Evolutionary conservation across 2,113 vertebrate species (phyloP), one percentile per base, ranked within the genome.

Genomic region (Antechinus flavipes): DNA sequence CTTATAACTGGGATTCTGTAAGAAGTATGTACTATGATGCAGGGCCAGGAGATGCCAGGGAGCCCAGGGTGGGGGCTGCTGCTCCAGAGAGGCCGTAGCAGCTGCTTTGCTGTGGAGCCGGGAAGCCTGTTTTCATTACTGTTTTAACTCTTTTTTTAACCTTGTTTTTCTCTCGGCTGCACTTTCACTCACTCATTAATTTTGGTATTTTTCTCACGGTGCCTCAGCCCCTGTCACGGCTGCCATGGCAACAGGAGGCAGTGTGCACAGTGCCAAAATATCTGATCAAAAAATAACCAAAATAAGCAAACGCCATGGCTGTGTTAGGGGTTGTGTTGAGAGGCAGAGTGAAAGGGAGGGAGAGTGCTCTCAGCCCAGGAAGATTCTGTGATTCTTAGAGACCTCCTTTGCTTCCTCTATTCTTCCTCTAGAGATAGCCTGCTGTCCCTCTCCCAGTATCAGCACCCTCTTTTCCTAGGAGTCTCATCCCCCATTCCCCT

Each of bases 201-300:
- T 99, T 99, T 99, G 98, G 98, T 99, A 99, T 99, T 99, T 99
- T 99, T 99, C 99, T 99, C 98, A 99, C 99, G 98, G 99, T 99
- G 98, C 98, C 98, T 99, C 97, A 99, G 99, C 98, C 98, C 98
- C 98, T 99, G 98, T 99, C 99, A 99, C 2, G 97, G 99, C 98
- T 99, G 98, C 98, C 98, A 99, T 99, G 98, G 98, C 98, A 99
- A 99, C 99, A 98, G 98, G 97, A 99, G 98, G 98, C 98, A 99
- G 98, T 99, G 98, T 98, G 98, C 98, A 98, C 97, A 98, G 98
- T 9, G 97, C 98, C 99, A 98, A 99, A 99, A 98, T 99, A 99
- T 99, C 98, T 98, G 98, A 98, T 99, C 98, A 99, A 98, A 98
- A 99, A 99, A 99, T 99, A 99, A 99, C 98, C 98, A 99, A 99